Conservation (phyloP, 2,113 vertebrate species). For the Catharus fuscescens region DNA sequence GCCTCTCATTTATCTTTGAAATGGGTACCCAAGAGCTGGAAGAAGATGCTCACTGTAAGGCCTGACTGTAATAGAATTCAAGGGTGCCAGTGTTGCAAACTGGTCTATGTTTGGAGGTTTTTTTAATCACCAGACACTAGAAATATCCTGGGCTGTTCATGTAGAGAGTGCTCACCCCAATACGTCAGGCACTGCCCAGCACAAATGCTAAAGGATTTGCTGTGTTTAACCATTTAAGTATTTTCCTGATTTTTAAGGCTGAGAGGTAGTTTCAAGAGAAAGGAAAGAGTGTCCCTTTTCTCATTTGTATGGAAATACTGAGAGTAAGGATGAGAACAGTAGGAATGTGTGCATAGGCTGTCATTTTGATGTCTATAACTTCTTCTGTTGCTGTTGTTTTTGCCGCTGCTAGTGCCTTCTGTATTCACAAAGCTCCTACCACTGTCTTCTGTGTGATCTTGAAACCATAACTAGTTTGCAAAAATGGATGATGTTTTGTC, state of each 20-base stretch:
- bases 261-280: not conserved
- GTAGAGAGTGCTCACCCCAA: fast-evolving
- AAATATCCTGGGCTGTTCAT: not conserved
- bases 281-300: not conserved
- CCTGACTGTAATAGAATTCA: not conserved
- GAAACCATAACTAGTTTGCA: conserved; percentile 49
- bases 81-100: not conserved
- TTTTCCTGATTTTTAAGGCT: not conserved
- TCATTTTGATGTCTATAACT: not conserved
- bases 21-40: not conserved
- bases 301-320: not conserved
- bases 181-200: not conserved
- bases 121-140: not conserved
- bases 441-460: conserved; percentile 44
- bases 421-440: conserved; percentile 16
- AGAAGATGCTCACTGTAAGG: not conserved
- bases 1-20: not conserved
- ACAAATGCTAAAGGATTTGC: not conserved
- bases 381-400: conserved; percentile 11
- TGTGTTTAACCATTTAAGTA: not conserved
- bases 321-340: not conserved
- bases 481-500: conserved; percentile 61
- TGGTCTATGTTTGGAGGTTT: not conserved
- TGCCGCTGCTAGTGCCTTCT: not conserved
- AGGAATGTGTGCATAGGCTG: not conserved